These are phyloP conservation scores for Oryzias sinensis DNA, from an alignment of 2,797 vertebrate genomes.

Conservation along the genomic window DNA sequence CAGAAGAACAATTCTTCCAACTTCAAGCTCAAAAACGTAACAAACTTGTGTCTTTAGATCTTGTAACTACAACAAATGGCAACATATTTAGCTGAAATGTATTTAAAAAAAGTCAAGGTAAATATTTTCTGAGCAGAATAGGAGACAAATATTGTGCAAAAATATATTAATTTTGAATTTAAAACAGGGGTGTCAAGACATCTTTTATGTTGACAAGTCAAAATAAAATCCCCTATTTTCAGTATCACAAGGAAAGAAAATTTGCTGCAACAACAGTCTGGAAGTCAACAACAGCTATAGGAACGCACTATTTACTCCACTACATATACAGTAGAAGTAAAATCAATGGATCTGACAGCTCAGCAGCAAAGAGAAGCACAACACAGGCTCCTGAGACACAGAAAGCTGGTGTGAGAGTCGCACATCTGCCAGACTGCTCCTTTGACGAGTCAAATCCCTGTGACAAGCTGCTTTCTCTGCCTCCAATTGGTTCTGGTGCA, in stretches of 20 bases:
- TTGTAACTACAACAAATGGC: no score
- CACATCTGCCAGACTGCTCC: conserved; percentile 3
- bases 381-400: conserved; percentile 40
- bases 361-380: conserved; percentile 50
- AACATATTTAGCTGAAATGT: no score
- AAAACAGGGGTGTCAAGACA: no score
- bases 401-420: conserved; percentile 37
- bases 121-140: no score
- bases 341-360: conserved; percentile 62
- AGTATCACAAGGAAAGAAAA: background rate
- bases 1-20: no score
- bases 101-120: no score
- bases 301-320: conserved; percentile 3
- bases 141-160: no score
- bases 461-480: conserved; percentile 7
- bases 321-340: conserved; percentile 22
- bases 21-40: no score
- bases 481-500: conserved; percentile 46
- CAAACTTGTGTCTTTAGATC: no score
- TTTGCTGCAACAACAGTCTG: background rate
- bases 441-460: conserved; percentile 44
- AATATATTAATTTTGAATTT: no score
- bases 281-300: background rate
- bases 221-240: background rate
- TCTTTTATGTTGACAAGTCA: no score